Conservation (phyloP, 2,888 invertebrate genomes). For the Halocaridina rubra region DNA sequence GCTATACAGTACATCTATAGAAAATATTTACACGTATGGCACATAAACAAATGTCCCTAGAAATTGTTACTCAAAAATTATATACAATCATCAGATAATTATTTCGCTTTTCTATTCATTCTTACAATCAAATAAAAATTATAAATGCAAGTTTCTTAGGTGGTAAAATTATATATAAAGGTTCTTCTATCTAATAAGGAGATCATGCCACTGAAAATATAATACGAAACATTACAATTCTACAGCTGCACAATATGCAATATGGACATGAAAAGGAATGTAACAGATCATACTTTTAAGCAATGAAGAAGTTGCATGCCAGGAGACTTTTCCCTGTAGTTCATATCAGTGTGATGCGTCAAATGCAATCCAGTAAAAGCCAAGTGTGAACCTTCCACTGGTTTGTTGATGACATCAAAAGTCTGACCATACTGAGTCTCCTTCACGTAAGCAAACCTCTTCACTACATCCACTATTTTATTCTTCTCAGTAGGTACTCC, state of each 20-base stretch:
- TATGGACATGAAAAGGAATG: too few relatives aligned
- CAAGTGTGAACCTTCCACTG: slow-evolving; percentile 66
- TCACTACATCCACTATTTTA: slow-evolving; percentile 66
- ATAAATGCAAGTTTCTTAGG: neutral
- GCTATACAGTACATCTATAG: too few relatives aligned
- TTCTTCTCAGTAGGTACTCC: slow-evolving; percentile 66
- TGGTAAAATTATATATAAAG: neutral
- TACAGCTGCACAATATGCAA: too few relatives aligned
- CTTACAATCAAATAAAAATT: too few relatives aligned
- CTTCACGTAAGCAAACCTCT: slow-evolving; percentile 67
- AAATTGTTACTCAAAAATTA: too few relatives aligned
- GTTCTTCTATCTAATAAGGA: neutral
- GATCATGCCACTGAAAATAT: neutral
- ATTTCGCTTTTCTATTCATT: too few relatives aligned
- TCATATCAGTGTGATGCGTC: slow-evolving; percentile 68
- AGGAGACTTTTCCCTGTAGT: slow-evolving; percentile 68
- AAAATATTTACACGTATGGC: too few relatives aligned
- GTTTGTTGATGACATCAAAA: slow-evolving; percentile 67
- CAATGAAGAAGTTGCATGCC: slow-evolving; percentile 68
- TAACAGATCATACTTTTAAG: slow-evolving; percentile 65
- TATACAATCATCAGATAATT: too few relatives aligned
- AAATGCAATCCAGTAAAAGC: slow-evolving; percentile 66
- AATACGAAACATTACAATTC: too few relatives aligned
- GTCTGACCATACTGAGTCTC: slow-evolving; percentile 67
- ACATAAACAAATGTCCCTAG: too few relatives aligned